phyloP scores from a whole-genome alignment of 2,797 vertebrate species.

The Phoebastria nigripes region DNA sequence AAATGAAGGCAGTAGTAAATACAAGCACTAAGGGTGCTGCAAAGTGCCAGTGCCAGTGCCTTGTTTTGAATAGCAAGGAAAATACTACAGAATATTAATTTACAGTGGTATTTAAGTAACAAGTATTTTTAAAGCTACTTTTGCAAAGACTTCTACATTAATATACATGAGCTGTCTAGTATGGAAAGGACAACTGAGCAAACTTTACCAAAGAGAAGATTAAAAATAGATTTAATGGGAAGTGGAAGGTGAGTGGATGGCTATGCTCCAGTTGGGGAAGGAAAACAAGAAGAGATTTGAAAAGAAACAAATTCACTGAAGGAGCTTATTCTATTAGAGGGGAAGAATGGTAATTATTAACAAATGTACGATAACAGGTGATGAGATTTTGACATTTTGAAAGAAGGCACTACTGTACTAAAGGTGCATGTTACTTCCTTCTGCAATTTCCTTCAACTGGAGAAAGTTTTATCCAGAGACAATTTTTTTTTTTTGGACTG shows the following conservation, averaged over 20 bases:
- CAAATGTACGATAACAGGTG: accelerated
- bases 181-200: not conserved
- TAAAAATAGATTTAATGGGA: not conserved
- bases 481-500: not conserved
- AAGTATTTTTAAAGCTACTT: not conserved
- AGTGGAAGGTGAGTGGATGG: not conserved
- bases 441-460: not conserved
- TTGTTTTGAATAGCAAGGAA: not conserved
- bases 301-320: not conserved
- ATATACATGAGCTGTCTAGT: not conserved
- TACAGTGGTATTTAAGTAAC: not conserved
- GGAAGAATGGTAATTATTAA: not conserved
- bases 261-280: not conserved
- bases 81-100: not conserved
- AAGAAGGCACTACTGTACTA: not conserved
- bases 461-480: not conserved
- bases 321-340: not conserved
- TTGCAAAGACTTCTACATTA: not conserved
- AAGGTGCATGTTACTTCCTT: not conserved
- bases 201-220: not conserved
- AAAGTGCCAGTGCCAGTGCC: not conserved
- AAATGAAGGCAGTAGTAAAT: not conserved
- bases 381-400: not conserved
- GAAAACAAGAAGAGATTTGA: not conserved
- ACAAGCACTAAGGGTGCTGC: not conserved